Evolutionary conservation across 2,888 invertebrate genomes (phyloP).

Genomic region (Chalcis sispes): DNA sequence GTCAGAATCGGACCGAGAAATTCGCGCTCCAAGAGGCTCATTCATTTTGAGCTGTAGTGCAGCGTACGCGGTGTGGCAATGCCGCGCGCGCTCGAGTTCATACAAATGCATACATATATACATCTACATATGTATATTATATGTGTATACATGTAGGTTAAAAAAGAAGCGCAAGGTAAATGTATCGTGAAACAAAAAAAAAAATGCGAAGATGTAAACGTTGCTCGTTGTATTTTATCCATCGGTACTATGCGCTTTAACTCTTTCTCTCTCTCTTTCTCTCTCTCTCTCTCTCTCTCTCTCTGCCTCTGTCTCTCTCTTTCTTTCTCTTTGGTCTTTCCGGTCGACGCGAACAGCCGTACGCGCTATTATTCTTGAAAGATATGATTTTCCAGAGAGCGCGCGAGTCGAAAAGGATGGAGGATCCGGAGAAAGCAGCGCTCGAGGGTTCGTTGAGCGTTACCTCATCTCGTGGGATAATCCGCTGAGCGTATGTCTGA

Average conservation of each 20-base stretch:
- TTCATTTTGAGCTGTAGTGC: constrained; percentile 13
- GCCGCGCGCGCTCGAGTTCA: background rate
- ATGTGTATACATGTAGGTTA: too few relatives aligned
- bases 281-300: too few relatives aligned
- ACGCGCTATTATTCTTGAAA: constrained; percentile 3
- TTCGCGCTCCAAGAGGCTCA: constrained; percentile 27
- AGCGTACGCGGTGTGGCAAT: constrained; percentile 29
- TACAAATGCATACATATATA: background rate
- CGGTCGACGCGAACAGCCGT: background rate
- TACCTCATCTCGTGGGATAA: constrained; percentile 73
- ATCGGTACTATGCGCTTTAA: too few relatives aligned
- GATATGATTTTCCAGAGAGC: background rate
- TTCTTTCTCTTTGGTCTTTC: constrained; percentile 8
- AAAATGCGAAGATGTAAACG: background rate
- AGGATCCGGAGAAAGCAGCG: background rate
- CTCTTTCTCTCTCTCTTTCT: too few relatives aligned
- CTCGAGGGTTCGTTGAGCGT: constrained; percentile 62
- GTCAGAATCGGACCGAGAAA: constrained; percentile 25
- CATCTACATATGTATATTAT: too few relatives aligned
- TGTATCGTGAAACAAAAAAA: too few relatives aligned
- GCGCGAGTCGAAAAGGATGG: background rate
- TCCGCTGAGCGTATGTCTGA: constrained; percentile 42
- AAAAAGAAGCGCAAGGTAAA: background rate
- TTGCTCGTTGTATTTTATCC: too few relatives aligned
- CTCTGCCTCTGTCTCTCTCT: background rate